Evolutionary conservation across 2,113 vertebrate genomes (phyloP), one percentile per base, ranked within the genome.

Genomic region (Corydoras sp.): DNA sequence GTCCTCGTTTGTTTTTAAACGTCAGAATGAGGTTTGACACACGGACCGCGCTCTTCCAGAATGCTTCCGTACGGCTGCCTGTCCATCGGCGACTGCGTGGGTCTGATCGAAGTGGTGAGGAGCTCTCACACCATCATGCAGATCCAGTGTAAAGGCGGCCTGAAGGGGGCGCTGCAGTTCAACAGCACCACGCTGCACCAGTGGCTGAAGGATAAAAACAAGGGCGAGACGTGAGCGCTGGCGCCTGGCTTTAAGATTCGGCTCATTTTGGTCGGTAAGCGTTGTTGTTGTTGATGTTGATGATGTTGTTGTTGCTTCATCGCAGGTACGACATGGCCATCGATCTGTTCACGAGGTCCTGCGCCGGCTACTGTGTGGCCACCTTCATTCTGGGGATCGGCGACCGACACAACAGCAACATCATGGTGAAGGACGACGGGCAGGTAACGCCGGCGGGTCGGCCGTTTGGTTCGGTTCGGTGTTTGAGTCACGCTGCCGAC

Each of bases 151-250:
- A 43, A 43, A 43, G 35, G 35, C 50, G 96, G 96, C 71, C 86
- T 99, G 31, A 99, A 99, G 83, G 96, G 96, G 14, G 96, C 96
- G 0, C 80, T 99, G 81, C 96, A 99, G 86, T 99, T 98, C 87
- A 99, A 98, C 87, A 98, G 95, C 70, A 92, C 97, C 79, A 96
- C 96, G 0, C 84, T 99, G 74, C 96, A 99, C 68, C 96, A 99
- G 84, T 99, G 96, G 96, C 93, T 99, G 74, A 97, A 91, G 84
- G 96, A 99, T 88, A 98, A 98, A 83, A 99, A 99, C 89, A 98
- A 95, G 86, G 96, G 95, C 75, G 96, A 99, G 85, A 96, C 93
- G 95, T 98, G 84, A 93, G 95, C 82, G 18, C 18, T 24, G 18
- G 18, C 18, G 18, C 18, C 18, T 24, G 18, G 18, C 18, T 24